phyloP scores from a whole-genome alignment of 1,140 invertebrate genomes.

The Drosophila persimilis region DNA sequence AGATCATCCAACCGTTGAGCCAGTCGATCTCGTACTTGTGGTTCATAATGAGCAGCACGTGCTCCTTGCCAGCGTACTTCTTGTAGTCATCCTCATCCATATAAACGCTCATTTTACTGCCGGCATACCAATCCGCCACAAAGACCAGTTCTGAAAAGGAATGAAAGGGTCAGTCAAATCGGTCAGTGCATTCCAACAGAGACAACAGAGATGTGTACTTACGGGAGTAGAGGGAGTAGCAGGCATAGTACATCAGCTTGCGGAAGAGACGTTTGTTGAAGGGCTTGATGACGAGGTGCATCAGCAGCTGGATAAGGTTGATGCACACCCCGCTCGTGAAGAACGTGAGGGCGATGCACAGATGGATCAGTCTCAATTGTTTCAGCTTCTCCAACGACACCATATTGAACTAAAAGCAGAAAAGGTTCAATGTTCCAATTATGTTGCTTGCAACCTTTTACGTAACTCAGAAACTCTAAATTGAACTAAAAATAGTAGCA shows the following conservation, averaged over 20 bases:
- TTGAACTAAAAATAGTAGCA: conserved; percentile 5
- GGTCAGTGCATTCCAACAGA: not conserved
- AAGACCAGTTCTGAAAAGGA: conserved; percentile 92
- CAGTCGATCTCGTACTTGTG: conserved; percentile 98
- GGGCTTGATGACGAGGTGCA: conserved; percentile 90
- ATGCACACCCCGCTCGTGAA: conserved; percentile 94
- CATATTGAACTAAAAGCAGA: conserved; percentile 47
- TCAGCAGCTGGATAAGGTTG: conserved; percentile 90
- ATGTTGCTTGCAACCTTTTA: conserved; percentile 20
- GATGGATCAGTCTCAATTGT: conserved; percentile 85
- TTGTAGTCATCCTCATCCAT: conserved; percentile 91
- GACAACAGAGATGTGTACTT: conserved; percentile 83
- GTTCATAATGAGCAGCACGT: conserved; percentile 96
- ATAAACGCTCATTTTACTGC: conserved; percentile 89
- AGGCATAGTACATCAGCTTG: conserved; percentile 95
- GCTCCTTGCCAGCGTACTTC: conserved; percentile 93
- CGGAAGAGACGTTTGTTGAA: conserved; percentile 91
- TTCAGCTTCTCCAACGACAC: conserved; percentile 68
- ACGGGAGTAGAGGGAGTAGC: conserved; percentile 95
- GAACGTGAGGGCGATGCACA: conserved; percentile 94
- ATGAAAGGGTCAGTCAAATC: no score
- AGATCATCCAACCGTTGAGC: conserved; percentile 94
- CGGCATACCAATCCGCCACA: conserved; percentile 96
- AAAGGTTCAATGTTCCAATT: conserved; percentile 6
- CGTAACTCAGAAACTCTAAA: conserved; percentile 32